A percentile compares a stretch with the other conserved stretches of the same genome.
phyloP scores from a whole-genome alignment of 2,113 vertebrate species.

The Peromyscus maniculatus region DNA sequence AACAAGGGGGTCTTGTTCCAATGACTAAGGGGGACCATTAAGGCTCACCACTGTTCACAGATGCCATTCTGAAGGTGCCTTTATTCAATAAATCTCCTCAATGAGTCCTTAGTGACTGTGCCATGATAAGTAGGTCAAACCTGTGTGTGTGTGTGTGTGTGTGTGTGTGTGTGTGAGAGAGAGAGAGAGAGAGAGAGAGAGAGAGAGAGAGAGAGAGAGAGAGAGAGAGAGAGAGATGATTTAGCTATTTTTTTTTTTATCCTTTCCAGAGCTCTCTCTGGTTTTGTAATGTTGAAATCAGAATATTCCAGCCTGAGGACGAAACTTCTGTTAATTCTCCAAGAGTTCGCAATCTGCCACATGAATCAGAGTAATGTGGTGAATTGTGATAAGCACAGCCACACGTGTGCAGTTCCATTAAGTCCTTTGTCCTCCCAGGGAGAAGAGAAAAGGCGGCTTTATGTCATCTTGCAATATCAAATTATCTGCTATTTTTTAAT shows the following conservation, averaged over 20 bases:
- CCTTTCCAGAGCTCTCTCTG: slow-evolving; percentile 70
- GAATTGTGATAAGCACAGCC: slow-evolving; percentile 86
- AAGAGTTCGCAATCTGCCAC: slow-evolving; percentile 84
- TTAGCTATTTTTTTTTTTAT: background rate
- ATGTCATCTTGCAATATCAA: slow-evolving; percentile 85
- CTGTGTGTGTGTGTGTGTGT: too few relatives aligned
- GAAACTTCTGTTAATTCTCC: slow-evolving; percentile 83
- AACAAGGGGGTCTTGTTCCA: background rate
- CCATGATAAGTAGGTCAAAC: background rate
- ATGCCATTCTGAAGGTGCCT: background rate
- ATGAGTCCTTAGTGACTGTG: slow-evolving; percentile 5
- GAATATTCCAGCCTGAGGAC: slow-evolving; percentile 82
- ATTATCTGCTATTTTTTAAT: slow-evolving; percentile 84
- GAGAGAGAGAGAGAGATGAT: background rate
- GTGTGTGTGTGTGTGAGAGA: background rate
- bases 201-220: background rate
- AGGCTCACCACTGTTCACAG: background rate
- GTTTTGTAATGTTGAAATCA: slow-evolving; percentile 83
- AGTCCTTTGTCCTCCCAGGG: slow-evolving; percentile 86
- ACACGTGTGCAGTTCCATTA: slow-evolving; percentile 84
- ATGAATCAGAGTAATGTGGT: slow-evolving; percentile 87
- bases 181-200: background rate
- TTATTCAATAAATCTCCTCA: slow-evolving; percentile 49
- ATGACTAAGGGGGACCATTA: background rate
- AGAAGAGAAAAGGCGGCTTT: slow-evolving; percentile 82